Evolutionary conservation across 2,888 invertebrate species (phyloP).

Genomic region (Andrena camellia): DNA sequence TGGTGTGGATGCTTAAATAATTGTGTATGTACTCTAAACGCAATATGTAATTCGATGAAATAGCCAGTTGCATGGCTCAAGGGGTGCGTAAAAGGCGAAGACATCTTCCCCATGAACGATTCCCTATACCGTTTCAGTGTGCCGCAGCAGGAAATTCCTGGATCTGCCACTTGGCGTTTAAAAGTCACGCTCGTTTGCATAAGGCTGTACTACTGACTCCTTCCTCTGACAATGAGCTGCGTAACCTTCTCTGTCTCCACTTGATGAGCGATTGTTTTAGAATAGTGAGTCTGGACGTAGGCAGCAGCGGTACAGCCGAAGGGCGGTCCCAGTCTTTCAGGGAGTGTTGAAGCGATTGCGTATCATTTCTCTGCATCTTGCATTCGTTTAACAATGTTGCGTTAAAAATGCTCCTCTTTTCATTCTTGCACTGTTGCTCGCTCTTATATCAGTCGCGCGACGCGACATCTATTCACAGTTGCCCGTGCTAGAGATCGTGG

Average conservation of each 20-base stretch:
- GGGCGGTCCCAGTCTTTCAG: slow-evolving; percentile 45
- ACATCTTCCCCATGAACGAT: too few species aligned
- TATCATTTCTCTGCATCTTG: not conserved
- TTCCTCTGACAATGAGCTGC: slow-evolving; percentile 31
- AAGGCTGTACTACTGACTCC: slow-evolving; percentile 15
- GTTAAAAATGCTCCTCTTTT: not conserved
- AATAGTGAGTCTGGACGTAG: slow-evolving; percentile 41
- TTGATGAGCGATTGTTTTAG: slow-evolving; percentile 57
- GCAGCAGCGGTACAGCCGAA: slow-evolving; percentile 44
- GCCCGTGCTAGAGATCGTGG: too few species aligned
- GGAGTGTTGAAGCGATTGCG: slow-evolving; percentile 19
- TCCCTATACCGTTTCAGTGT: not conserved
- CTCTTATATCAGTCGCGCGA: not conserved
- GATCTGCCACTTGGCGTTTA: not conserved
- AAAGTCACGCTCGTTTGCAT: slow-evolving; percentile 17
- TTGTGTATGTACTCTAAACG: too few species aligned
- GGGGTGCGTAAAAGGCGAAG: too few species aligned
- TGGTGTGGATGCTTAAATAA: too few species aligned
- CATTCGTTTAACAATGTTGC: slow-evolving; percentile 19
- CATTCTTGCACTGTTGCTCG: not conserved
- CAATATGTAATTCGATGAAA: too few species aligned
- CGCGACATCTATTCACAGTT: too few species aligned
- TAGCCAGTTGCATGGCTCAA: too few species aligned
- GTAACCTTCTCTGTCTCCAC: slow-evolving; percentile 37
- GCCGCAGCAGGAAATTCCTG: not conserved